phyloP scores from a whole-genome alignment of 64 coral and sea anemone species.

The Montipora efflorescens region DNA sequence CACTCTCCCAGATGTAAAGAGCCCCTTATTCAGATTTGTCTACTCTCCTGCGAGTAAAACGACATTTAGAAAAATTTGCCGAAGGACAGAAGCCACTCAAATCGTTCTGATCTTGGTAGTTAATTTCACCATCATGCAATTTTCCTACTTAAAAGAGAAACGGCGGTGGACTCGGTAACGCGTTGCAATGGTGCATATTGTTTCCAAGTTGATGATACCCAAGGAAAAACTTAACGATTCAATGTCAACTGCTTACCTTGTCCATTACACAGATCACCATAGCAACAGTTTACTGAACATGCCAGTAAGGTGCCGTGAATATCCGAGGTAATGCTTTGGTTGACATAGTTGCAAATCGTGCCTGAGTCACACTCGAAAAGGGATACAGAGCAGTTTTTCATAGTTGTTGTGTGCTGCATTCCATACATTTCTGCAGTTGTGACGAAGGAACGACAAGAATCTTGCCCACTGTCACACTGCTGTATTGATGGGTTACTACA shows the following conservation, averaged over 20 bases:
- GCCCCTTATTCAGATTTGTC: too few relatives aligned
- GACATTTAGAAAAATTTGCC: too few relatives aligned
- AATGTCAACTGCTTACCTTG: background rate
- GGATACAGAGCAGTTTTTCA: background rate
- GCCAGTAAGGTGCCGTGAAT: background rate
- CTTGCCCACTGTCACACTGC: background rate
- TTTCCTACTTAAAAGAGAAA: too few relatives aligned
- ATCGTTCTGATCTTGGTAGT: too few relatives aligned
- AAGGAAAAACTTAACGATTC: too few relatives aligned
- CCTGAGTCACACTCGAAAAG: background rate
- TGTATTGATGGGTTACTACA: background rate
- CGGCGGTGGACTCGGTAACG: too few relatives aligned
- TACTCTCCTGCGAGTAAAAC: too few relatives aligned
- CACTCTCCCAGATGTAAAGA: too few relatives aligned
- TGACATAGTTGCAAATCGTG: background rate
- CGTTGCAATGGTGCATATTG: too few relatives aligned
- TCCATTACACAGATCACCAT: background rate
- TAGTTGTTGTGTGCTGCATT: background rate
- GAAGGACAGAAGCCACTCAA: too few relatives aligned
- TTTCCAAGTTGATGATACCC: too few relatives aligned
- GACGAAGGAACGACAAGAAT: background rate
- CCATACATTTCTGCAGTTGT: background rate
- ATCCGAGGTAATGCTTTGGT: background rate
- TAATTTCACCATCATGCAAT: too few relatives aligned
- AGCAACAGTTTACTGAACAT: background rate